phyloP scores from a whole-genome alignment of 2,113 vertebrate genomes.

The Acanthisitta chloris region DNA sequence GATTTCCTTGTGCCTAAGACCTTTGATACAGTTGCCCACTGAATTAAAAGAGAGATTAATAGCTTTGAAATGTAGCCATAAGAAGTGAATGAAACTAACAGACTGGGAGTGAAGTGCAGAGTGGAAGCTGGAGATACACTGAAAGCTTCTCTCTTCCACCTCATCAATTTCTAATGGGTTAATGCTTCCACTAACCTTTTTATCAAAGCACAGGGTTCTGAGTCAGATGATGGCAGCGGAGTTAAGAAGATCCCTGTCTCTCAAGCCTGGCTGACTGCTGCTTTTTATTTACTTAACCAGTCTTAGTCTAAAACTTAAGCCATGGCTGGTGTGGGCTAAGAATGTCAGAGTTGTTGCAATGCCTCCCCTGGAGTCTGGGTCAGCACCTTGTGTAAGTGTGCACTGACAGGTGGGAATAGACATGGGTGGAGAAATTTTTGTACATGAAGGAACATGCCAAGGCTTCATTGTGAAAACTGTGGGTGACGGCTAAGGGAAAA shows the following conservation, averaged over 20 bases:
- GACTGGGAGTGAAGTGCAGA: not conserved
- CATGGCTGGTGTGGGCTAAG: constrained; percentile 48
- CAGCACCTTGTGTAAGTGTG: constrained; percentile 59
- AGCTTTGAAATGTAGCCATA: not conserved
- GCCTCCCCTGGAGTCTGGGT: constrained; percentile 53
- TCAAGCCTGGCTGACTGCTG: not conserved
- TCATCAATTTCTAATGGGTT: not conserved
- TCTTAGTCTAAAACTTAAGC: constrained; percentile 25
- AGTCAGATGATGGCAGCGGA: not conserved
- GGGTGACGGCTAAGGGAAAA: constrained; percentile 65
- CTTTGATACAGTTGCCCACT: not conserved
- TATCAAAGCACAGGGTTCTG: not conserved
- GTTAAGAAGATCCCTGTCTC: not conserved
- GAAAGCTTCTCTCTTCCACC: constrained; percentile 2
- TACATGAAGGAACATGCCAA: constrained; percentile 57
- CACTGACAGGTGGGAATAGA: constrained; percentile 74
- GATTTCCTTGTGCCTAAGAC: not conserved
- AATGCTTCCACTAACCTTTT: constrained; percentile 3
- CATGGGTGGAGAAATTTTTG: constrained; percentile 27
- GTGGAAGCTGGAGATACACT: not conserved
- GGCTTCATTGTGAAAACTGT: constrained; percentile 47
- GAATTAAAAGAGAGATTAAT: not conserved
- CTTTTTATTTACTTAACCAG: constrained; percentile 8
- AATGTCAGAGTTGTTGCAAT: constrained; percentile 30
- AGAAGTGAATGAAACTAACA: not conserved